Evolutionary conservation across 2,113 vertebrate genomes (phyloP).

Genomic region (Progne subis): DNA sequence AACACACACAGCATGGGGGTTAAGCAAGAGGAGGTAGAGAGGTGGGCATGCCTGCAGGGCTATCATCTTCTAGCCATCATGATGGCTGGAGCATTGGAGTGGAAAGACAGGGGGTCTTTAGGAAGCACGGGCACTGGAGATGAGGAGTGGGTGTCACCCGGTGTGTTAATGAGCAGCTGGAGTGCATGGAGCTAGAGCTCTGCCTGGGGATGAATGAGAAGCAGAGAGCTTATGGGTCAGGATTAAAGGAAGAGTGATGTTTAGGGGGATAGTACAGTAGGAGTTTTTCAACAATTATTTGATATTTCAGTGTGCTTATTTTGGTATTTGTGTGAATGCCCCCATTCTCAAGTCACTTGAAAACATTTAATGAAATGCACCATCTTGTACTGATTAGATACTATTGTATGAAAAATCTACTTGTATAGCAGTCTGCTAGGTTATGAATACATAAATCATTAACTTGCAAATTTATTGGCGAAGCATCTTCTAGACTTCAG

Average conservation of each 20-base stretch:
- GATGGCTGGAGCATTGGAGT: not conserved
- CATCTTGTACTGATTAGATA: not conserved
- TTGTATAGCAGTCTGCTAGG: not conserved
- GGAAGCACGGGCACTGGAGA: not conserved
- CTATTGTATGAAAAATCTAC: not conserved
- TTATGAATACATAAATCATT: not conserved
- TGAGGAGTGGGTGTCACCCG: not conserved
- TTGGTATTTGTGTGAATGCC: not conserved
- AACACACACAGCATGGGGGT: not conserved
- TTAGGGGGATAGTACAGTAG: not conserved
- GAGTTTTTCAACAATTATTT: not conserved
- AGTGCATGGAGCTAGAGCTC: not conserved
- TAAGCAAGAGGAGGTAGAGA: not conserved
- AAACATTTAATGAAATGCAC: not conserved
- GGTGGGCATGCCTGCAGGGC: not conserved
- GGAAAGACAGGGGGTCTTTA: not conserved
- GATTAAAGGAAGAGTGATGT: not conserved
- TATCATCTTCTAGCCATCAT: not conserved
- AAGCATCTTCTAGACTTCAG: not conserved
- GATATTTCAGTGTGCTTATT: not conserved
- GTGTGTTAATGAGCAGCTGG: not conserved
- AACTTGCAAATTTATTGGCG: not conserved
- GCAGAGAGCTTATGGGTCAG: not conserved
- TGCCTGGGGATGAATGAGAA: not conserved
- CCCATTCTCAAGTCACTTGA: not conserved